phyloP scores from a whole-genome alignment of 1,140 invertebrate species.

The Aphidius gifuensis region DNA sequence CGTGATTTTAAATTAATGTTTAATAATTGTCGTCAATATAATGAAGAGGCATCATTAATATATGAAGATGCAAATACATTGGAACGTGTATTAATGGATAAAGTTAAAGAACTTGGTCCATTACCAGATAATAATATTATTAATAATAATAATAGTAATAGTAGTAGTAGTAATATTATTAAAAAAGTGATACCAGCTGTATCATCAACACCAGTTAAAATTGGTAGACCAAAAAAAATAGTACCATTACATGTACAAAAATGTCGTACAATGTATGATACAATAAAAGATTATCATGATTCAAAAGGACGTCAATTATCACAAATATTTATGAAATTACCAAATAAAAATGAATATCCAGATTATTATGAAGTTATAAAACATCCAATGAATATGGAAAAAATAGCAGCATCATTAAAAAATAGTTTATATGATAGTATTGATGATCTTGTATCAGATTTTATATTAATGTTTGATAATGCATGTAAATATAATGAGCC shows the following conservation, averaged over 20 bases:
- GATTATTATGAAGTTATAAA: constrained; percentile 98
- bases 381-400: constrained; percentile 95
- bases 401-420: constrained; percentile 86
- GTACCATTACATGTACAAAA: constrained; percentile 69
- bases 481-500: constrained; percentile 99
- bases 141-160: constrained; percentile 42
- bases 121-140: constrained; percentile 41
- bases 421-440: constrained; percentile 76
- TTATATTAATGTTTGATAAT: constrained; percentile 98
- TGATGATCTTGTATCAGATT: constrained; percentile 89
- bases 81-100: constrained; percentile 81
- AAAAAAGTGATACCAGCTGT: constrained; percentile 29
- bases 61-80: constrained; percentile 90
- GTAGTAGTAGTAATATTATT: too few relatives aligned
- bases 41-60: constrained; percentile 92
- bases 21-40: constrained; percentile 91
- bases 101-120: constrained; percentile 72
- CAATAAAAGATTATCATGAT: constrained; percentile 86
- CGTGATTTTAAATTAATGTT: constrained; percentile 86
- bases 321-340: constrained; percentile 91
- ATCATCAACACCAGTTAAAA: constrained; percentile 45
- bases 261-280: constrained; percentile 83
- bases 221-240: constrained; percentile 55
- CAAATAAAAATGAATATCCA: constrained; percentile 91
- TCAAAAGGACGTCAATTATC: constrained; percentile 82